phyloP scores from a whole-genome alignment of 2,113 vertebrate genomes.

The Serinus canaria region DNA sequence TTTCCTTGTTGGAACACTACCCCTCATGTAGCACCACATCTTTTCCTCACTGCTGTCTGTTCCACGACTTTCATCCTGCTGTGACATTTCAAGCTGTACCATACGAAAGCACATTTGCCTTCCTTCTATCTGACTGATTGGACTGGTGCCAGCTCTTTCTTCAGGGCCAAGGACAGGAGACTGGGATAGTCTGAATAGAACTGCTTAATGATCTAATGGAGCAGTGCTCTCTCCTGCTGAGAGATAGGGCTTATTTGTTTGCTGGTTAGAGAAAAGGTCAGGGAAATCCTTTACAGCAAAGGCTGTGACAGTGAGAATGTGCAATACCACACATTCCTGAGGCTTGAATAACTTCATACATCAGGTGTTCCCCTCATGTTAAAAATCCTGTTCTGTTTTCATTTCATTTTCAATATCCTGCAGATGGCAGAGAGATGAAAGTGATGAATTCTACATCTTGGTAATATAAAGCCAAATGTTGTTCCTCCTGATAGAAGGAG shows the following conservation, averaged over 20 bases:
- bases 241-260: constrained; percentile 81
- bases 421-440: constrained; percentile 75
- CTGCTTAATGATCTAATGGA: constrained; percentile 81
- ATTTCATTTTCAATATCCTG: constrained; percentile 74
- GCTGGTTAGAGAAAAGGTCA: constrained; percentile 76
- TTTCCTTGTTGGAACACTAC: constrained; percentile 80
- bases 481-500: constrained; percentile 37
- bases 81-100: constrained; percentile 76
- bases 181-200: constrained; percentile 73
- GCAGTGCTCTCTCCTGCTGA: constrained; percentile 74
- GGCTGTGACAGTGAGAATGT: constrained; percentile 70
- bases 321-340: constrained; percentile 70
- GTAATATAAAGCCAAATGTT: constrained; percentile 64
- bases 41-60: constrained; percentile 72
- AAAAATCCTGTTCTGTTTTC: constrained; percentile 69
- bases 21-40: constrained; percentile 73
- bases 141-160: constrained; percentile 77
- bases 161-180: constrained; percentile 82
- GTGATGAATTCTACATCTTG: constrained; percentile 67
- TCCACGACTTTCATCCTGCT: constrained; percentile 73
- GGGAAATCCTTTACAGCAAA: constrained; percentile 81
- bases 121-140: constrained; percentile 76
- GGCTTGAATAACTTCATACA: constrained; percentile 75
- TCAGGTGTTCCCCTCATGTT: constrained; percentile 68
- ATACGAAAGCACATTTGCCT: constrained; percentile 71